Conservation (phyloP, 2,113 vertebrate genomes). For the Emydura subglobosa region DNA sequence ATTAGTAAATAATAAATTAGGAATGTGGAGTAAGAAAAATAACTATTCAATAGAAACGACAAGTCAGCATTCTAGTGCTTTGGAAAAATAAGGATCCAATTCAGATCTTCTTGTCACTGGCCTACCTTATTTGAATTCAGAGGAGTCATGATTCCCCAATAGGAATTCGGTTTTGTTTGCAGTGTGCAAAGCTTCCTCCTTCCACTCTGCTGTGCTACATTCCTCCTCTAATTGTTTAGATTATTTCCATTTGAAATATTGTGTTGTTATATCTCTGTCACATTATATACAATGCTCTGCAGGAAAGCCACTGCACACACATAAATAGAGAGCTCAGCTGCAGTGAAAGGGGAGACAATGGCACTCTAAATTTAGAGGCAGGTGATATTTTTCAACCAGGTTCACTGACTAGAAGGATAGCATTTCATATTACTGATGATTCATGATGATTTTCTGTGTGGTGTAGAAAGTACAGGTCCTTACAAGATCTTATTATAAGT, state of each 20-base stretch:
- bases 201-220: neutral
- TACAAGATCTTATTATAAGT: neutral
- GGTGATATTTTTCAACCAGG: neutral
- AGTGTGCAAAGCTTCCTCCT: neutral
- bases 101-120: neutral
- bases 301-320: neutral
- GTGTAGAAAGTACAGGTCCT: neutral
- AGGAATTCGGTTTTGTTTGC: neutral
- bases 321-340: neutral
- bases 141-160: neutral
- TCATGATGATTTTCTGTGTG: neutral
- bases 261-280: neutral
- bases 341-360: neutral
- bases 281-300: neutral
- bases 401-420: neutral
- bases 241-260: neutral
- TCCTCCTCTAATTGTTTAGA: neutral
- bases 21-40: neutral
- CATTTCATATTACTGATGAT: neutral
- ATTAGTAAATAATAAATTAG: neutral
- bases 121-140: neutral
- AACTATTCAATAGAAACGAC: neutral
- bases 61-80: neutral
- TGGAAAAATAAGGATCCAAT: neutral
- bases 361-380: slow-evolving; percentile 3